Base-by-base conservation (phyloP, 2,888 invertebrate genomes). In the Philaethria dido region DNA sequence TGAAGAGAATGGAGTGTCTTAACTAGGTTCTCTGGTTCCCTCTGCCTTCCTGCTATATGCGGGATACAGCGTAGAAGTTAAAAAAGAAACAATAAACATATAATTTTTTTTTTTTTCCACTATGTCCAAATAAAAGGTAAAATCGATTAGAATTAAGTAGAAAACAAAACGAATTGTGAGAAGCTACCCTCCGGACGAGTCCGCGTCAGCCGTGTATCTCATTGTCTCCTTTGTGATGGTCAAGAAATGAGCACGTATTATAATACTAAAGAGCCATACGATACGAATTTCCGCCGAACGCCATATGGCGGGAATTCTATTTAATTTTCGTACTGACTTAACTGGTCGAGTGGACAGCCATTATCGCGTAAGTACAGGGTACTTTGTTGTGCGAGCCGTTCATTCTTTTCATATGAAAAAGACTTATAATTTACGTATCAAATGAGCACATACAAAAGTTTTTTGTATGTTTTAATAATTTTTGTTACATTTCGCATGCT, bases 221-320 rank as follows among this genome's bases (percentile, higher is more conserved):
- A 87, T 90, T 89, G 88, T 90, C 84, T 87, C 83, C 88, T 84
- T 88, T 90, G 85, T 88, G 80, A 86, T 88, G 92, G 90, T 89
- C 92, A 90, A 88, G 87, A 85, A 87, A 88, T 86, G 87, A 80
- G 85, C 84, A 79, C 86, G 89, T 86, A 88, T 89, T 89, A 88
- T 84, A 88, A 87, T 88, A 87, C 86, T 86, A 86, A 87, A 88
- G 80, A 81, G 80, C 87, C 90, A 92, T 88, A 81, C 88, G 92
- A 92, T 88, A 89, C 89, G 84, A 80, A 88, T 89, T 91, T 92
- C 92, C 92, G 89, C 78, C 83, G 82, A 78, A 81, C 82, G 83
- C 88, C 92, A 90, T 89, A 88, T 91, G 91, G 80, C 81, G 73
- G 74, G 75, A 77, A 79, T 78, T 78, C 81, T 84, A 85, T 87